phyloP scores from a whole-genome alignment of 1,140 invertebrate genomes.

The Carcinoscorpius rotundicauda region DNA sequence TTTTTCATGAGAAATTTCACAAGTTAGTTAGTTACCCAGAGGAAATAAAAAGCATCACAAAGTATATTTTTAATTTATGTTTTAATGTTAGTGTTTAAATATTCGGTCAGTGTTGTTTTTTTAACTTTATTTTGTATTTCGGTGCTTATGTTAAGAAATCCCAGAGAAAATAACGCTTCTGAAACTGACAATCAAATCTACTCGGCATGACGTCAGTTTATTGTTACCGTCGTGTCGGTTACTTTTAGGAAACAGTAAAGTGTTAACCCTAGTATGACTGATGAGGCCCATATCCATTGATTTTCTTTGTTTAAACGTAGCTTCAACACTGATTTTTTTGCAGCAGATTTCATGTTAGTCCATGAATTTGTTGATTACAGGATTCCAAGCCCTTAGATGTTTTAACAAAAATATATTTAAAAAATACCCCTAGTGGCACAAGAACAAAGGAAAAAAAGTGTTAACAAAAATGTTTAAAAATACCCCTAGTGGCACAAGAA shows the following conservation, averaged over 20 bases:
- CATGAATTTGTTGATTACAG: constrained; percentile 26
- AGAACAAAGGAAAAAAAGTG: too few species aligned
- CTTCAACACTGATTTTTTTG: background rate
- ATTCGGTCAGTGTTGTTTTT: background rate
- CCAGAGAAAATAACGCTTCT: too few species aligned
- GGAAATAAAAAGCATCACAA: too few species aligned
- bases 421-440: too few species aligned
- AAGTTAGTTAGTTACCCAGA: background rate
- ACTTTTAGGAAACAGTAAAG: background rate
- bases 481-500: too few species aligned
- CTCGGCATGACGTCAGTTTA: background rate
- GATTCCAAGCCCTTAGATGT: too few species aligned
- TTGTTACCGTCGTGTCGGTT: background rate
- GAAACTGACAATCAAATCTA: too few species aligned
- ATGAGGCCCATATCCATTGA: background rate
- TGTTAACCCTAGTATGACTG: background rate
- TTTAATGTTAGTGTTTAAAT: background rate
- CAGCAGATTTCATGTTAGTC: constrained; percentile 1
- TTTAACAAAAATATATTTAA: too few species aligned
- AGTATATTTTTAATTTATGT: background rate
- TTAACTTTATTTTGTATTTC: too few species aligned
- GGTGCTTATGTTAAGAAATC: background rate
- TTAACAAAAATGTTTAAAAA: too few species aligned
- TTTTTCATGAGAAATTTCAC: background rate
- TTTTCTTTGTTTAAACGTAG: background rate